Conservation (phyloP, 2,113 vertebrate species). For the Myrmophylax atrothorax region DNA sequence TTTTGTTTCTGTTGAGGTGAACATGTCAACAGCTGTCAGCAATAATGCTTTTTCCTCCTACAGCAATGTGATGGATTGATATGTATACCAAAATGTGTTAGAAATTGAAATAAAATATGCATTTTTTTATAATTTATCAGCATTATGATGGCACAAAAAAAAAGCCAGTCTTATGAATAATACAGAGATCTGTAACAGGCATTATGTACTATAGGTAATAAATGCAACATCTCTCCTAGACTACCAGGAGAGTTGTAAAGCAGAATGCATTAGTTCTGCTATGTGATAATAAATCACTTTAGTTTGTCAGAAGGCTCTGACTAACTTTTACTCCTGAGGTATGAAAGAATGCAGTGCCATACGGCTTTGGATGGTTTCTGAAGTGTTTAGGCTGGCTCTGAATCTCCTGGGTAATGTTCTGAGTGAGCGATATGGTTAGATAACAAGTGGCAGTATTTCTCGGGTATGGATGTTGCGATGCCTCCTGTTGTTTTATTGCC, state of each 20-base stretch:
- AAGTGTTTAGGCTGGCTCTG: constrained; percentile 76
- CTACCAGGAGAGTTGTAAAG: constrained; percentile 87
- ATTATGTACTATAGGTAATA: constrained; percentile 87
- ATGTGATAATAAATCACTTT: constrained; percentile 90
- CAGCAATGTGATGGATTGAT: constrained; percentile 75
- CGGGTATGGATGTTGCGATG: constrained; percentile 75
- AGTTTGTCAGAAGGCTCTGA: constrained; percentile 75
- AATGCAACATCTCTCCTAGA: constrained; percentile 77
- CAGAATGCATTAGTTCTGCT: constrained; percentile 86
- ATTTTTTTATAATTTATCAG: constrained; percentile 89
- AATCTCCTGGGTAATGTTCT: constrained; percentile 83
- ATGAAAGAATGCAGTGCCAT: constrained; percentile 73
- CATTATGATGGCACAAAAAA: constrained; percentile 75
- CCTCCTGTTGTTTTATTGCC: constrained; percentile 82
- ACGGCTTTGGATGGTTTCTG: constrained; percentile 76
- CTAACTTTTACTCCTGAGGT: constrained; percentile 81
- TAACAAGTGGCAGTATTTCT: constrained; percentile 89
- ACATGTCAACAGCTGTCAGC: constrained; percentile 70
- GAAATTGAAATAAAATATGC: constrained; percentile 89
- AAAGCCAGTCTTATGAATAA: constrained; percentile 94
- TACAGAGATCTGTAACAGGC: constrained; percentile 82
- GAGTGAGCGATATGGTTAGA: constrained; percentile 81
- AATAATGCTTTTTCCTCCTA: constrained; percentile 57
- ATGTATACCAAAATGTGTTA: constrained; percentile 82
- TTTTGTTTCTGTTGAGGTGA: constrained; percentile 62